Percentiles rank a stretch among this genome's conserved stretches.
Evolutionary conservation across 2,797 vertebrate species (phyloP).

Genomic region (Okamejei kenojei): DNA sequence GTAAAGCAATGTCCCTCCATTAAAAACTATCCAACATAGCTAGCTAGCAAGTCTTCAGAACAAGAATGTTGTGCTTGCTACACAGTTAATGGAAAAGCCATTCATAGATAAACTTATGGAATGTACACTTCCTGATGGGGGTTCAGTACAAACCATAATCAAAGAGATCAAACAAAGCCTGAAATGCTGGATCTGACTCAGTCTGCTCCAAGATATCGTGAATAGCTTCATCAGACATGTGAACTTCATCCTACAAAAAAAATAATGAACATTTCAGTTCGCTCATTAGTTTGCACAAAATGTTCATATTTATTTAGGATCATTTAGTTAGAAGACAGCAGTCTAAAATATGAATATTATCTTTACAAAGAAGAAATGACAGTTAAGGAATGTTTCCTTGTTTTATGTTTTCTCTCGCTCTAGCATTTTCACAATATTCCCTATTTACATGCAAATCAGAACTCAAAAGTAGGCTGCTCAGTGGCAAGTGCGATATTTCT

Average conservation of each 20-base stretch:
- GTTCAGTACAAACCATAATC: slow-evolving; percentile 70
- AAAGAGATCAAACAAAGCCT: slow-evolving; percentile 94
- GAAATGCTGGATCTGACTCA: slow-evolving; percentile 94
- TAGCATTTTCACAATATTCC: not conserved
- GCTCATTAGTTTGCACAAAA: not conserved
- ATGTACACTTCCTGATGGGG: not conserved
- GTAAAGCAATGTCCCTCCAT: too few relatives aligned
- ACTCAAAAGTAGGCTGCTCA: not conserved
- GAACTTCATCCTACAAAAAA: slow-evolving; percentile 78
- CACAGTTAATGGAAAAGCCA: not conserved
- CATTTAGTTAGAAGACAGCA: not conserved
- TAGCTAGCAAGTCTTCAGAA: too few relatives aligned
- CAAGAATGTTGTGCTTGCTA: too few relatives aligned
- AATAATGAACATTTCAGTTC: not conserved
- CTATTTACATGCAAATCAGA: not conserved
- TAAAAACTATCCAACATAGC: too few relatives aligned
- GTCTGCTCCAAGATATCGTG: slow-evolving; percentile 94
- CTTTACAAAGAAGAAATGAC: not conserved
- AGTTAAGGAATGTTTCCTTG: not conserved
- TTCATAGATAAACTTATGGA: not conserved
- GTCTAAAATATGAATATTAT: not conserved
- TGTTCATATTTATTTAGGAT: not conserved
- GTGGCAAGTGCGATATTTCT: too few relatives aligned
- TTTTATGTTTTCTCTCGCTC: not conserved
- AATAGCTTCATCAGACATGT: slow-evolving; percentile 95